Base-by-base conservation (phyloP, 2,888 invertebrate genomes). In the Euproctis similis region DNA sequence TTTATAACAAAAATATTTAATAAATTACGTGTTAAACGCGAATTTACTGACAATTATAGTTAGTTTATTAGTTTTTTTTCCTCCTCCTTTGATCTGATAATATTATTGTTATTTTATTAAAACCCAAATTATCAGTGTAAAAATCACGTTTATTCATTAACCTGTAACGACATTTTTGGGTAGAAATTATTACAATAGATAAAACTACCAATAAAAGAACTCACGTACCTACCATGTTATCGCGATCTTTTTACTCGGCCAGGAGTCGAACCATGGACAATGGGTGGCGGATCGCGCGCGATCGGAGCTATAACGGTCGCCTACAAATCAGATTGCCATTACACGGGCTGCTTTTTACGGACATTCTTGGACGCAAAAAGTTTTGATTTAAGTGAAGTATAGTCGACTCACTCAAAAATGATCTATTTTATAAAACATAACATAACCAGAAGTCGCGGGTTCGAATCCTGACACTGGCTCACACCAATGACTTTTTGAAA, bases 251-350 rank as follows among this genome's bases (percentile, higher is more conserved):
- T 59, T 54, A 47, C 49, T 27, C 27, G 26, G 30, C 41, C 45
- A 47, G 56, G 62, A 59, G 40, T 61, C 59, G 60, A 71, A 66
- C 61, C 56, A 20, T 14, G 39, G 53, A 68, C 66, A 66, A 62
- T 64, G 48, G 59, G 48, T 50, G 58, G 50, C 50, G 45, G 52
- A 47, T 53, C 48, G 54, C 49, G 36, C 37, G 55, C 42, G 42
- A 38, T 43, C 39, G 36, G 31, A 50, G 40, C 45, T 44, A 55
- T 72, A 74, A 71, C 73, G 75, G 74, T 67, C 47, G 33, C 45
- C 50, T 31, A 53, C 52, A 58, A 58, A 66, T 61, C 63, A 56
- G 63, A 62, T 63, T 52, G 66, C 62, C 66, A 73, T 75, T 76
- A 71, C 69, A 64, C 62, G 67, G 50, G 33, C 31, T 39, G 49